Evolutionary conservation across 2,113 vertebrate species (phyloP).

Genomic region (Ochotona curzoniae): DNA sequence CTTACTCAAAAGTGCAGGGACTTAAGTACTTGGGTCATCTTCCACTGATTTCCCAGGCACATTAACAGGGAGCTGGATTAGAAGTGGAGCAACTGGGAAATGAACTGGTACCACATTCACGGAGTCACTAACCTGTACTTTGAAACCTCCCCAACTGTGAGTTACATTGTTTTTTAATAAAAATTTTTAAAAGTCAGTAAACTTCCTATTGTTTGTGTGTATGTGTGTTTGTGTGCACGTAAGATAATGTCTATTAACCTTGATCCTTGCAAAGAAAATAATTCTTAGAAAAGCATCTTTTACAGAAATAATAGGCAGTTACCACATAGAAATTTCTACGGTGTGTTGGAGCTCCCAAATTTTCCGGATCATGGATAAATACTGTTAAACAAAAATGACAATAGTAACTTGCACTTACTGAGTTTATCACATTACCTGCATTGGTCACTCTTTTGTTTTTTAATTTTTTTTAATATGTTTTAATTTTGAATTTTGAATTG

Average conservation of each 20-base stretch:
- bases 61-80: no score
- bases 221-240: background rate
- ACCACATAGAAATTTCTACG: background rate
- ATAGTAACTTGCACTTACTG: background rate
- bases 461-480: no score
- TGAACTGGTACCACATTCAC: no score
- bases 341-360: background rate
- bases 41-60: no score
- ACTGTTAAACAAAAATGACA: background rate
- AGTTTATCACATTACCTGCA: background rate
- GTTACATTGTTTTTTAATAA: no score
- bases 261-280: background rate
- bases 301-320: conserved; percentile 10
- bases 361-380: background rate
- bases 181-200: background rate
- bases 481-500: no score
- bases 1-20: no score
- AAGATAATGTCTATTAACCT: background rate
- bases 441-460: background rate
- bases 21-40: no score
- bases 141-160: no score
- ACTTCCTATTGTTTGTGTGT: background rate
- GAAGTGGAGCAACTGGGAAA: no score
- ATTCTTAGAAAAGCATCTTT: background rate
- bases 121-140: no score